Percentiles rank a stretch among this genome's conserved stretches.
Evolutionary conservation across 2,797 vertebrate genomes (phyloP).

Genomic region (Sebastes steindachneri): DNA sequence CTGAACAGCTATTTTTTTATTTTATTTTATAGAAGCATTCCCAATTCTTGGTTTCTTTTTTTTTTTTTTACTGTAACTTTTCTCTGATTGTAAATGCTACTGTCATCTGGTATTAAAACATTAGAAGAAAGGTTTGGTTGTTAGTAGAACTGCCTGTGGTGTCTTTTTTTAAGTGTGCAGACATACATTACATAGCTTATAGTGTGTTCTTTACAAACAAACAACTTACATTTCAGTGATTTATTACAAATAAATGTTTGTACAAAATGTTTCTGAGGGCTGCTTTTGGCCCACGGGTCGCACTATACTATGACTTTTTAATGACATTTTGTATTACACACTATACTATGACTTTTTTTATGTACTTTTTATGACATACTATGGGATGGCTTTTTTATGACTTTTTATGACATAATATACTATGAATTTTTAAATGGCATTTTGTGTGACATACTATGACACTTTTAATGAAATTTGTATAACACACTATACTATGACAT

Average conservation of each 20-base stretch:
- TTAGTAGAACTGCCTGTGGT: not conserved
- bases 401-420: not conserved
- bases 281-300: too few species aligned
- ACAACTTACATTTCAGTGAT: not conserved
- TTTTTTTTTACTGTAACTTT: slow-evolving; percentile 50
- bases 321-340: not conserved
- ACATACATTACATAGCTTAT: not conserved
- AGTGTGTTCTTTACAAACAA: not conserved
- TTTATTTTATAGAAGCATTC: slow-evolving; percentile 42
- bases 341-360: not conserved
- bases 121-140: not conserved
- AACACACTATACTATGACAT: not conserved
- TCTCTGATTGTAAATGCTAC: slow-evolving; percentile 61
- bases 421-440: not conserved
- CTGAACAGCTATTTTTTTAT: not conserved
- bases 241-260: too few species aligned
- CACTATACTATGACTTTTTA: too few species aligned
- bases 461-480: not conserved
- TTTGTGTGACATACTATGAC: not conserved
- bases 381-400: not conserved
- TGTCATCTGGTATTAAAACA: slow-evolving; percentile 63
- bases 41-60: not conserved
- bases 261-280: too few species aligned
- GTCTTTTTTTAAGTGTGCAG: not conserved
- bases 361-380: not conserved